Evolutionary conservation across 2,888 invertebrate species (phyloP).

Genomic region (Minunthozetes semirufus): DNA sequence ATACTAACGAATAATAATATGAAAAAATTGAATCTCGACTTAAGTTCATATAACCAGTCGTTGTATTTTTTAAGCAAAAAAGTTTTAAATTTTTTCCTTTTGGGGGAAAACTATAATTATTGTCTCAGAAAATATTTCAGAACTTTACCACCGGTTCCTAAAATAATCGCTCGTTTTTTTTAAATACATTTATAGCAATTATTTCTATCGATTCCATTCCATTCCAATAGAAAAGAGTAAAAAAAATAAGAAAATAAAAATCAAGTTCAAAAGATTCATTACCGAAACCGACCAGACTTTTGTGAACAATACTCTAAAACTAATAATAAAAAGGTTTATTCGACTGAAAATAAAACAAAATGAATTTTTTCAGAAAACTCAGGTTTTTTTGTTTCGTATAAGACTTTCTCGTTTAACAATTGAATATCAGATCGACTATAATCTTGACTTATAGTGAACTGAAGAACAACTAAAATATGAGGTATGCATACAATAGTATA

Average conservation of each 20-base stretch:
- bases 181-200: neutral
- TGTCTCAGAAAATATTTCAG: neutral
- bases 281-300: neutral
- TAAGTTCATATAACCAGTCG: conserved; percentile 5
- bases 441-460: neutral
- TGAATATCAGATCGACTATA: neutral
- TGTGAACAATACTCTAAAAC: neutral
- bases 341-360: conserved; percentile 6
- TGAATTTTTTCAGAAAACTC: neutral
- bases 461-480: neutral
- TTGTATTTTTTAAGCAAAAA: neutral
- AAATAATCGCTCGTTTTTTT: too few species aligned
- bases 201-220: neutral
- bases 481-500: neutral
- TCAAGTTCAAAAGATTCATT: neutral
- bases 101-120: neutral
- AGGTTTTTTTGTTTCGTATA: neutral
- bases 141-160: neutral
- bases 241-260: neutral
- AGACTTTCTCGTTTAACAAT: conserved; percentile 4
- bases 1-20: neutral
- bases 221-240: neutral
- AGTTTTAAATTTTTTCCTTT: neutral
- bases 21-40: neutral
- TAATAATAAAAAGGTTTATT: neutral